Evolutionary conservation across 92 coral and sea anemone genomes (phyloP).

Genomic region (Paramuricea clavata): DNA sequence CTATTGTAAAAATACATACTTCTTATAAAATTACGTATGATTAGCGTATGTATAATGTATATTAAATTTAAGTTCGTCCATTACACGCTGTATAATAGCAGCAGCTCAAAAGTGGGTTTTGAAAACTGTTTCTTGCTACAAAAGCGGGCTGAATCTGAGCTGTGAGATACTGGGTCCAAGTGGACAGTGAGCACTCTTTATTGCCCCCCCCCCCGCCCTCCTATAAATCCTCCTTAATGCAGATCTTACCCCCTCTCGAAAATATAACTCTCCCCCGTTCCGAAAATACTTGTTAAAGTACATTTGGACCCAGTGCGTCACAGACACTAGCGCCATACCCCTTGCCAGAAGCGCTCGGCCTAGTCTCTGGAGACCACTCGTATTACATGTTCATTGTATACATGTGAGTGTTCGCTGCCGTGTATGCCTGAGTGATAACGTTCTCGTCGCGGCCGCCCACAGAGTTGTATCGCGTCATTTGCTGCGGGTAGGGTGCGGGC

Average conservation of each 20-base stretch:
- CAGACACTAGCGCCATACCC: not conserved
- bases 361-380: not conserved
- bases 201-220: too few relatives aligned
- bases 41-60: not conserved
- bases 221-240: too few relatives aligned
- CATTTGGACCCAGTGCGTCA: not conserved
- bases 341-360: not conserved
- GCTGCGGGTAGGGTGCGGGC: slow-evolving; percentile 90
- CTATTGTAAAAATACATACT: not conserved
- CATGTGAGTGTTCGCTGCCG: slow-evolving; percentile 47
- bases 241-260: not conserved
- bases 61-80: not conserved
- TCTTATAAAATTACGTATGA: not conserved
- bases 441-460: slow-evolving; percentile 41
- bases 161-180: slow-evolving; percentile 8
- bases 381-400: slow-evolving; percentile 40
- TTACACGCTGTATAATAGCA: not conserved
- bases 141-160: not conserved
- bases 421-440: slow-evolving; percentile 44
- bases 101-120: not conserved
- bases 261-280: not conserved
- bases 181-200: too few relatives aligned
- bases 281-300: not conserved
- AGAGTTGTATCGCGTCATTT: slow-evolving; percentile 45
- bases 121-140: not conserved